Evolutionary conservation across 37 sponge, comb jelly and placozoan genomes (phyloP).

Genomic region (Chondrosia reniformis): DNA sequence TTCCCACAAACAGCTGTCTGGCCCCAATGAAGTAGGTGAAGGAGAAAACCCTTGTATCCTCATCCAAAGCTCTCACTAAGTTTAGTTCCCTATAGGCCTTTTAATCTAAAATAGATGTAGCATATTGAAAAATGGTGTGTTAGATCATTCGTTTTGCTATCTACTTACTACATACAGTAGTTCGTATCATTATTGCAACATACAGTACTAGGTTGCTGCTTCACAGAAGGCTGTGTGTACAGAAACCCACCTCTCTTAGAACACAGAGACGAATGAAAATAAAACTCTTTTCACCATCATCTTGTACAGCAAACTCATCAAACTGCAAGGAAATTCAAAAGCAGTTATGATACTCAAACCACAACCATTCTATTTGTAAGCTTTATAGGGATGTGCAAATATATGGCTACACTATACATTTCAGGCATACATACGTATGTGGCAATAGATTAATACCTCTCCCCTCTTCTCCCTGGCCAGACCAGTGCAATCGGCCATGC

Average conservation of each 20-base stretch:
- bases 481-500: slow-evolving; percentile 88
- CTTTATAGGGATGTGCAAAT: background rate
- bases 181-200: too few species aligned
- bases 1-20: too few species aligned
- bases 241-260: slow-evolving; percentile 70
- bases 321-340: slow-evolving; percentile 17
- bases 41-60: too few species aligned
- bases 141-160: too few species aligned
- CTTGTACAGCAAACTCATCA: slow-evolving; percentile 63
- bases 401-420: background rate
- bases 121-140: too few species aligned
- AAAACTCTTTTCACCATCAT: slow-evolving; percentile 76
- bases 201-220: too few species aligned
- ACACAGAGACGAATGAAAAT: slow-evolving; percentile 88
- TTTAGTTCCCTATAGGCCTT: too few species aligned
- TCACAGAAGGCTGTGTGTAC: too few species aligned
- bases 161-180: too few species aligned
- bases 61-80: too few species aligned
- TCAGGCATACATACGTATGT: background rate
- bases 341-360: background rate
- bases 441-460: slow-evolving; percentile 34
- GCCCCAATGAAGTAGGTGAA: too few species aligned
- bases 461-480: slow-evolving; percentile 65
- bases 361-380: background rate
- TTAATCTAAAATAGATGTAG: too few species aligned